Conservation (phyloP, 2,797 vertebrate genomes). For the Sebastes itinus region DNA sequence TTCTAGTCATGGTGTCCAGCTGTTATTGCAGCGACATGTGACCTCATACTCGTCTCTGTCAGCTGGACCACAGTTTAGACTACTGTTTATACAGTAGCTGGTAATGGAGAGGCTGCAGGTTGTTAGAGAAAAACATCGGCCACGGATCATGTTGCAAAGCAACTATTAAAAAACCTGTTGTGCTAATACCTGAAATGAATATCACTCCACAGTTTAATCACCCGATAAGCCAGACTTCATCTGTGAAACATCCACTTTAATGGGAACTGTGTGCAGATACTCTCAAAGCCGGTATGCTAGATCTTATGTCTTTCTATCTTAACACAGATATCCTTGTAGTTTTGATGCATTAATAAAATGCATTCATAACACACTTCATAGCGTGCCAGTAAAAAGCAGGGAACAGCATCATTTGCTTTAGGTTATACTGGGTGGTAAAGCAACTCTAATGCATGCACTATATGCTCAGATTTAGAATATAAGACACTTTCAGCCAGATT, state of each 20-base stretch:
- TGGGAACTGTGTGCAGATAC: background rate
- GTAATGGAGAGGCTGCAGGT: slow-evolving; percentile 10
- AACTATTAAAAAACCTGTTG: slow-evolving; percentile 26
- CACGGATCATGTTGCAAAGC: slow-evolving; percentile 33
- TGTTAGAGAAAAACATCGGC: background rate
- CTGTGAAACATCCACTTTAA: slow-evolving; percentile 1
- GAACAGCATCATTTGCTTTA: background rate
- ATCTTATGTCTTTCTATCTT: background rate
- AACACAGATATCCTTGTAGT: background rate
- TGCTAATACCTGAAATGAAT: slow-evolving; percentile 20
- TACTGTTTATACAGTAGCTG: slow-evolving; percentile 17
- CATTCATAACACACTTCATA: background rate
- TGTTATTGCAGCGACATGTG: slow-evolving; percentile 53
- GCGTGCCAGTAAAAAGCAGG: background rate
- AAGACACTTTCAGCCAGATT: background rate
- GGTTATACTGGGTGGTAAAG: background rate
- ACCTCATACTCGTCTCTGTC: slow-evolving; percentile 50
- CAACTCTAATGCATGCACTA: background rate
- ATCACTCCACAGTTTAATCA: slow-evolving; percentile 7
- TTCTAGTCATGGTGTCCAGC: slow-evolving; percentile 26
- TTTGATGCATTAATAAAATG: background rate
- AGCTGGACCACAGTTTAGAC: slow-evolving; percentile 12
- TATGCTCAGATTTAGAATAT: no score
- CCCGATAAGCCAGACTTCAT: background rate
- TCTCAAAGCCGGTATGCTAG: no score